A percentile compares a stretch with the other conserved stretches of the same genome.
Evolutionary conservation across 2,888 invertebrate genomes (phyloP).

Genomic region (Perizoma flavofasciatum): DNA sequence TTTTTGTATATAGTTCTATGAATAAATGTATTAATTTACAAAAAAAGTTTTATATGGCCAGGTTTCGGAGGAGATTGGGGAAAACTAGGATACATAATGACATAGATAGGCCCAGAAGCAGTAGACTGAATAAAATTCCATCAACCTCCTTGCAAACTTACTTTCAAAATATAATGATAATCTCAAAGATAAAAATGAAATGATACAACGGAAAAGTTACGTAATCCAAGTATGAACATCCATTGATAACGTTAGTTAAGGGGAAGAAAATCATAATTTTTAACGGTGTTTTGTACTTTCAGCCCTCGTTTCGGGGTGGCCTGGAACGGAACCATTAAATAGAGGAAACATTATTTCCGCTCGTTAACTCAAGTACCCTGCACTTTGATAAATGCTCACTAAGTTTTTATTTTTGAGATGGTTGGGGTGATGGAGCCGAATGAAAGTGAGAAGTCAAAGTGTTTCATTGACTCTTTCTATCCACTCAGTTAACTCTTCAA

Average conservation of each 20-base stretch:
- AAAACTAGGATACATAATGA: no score
- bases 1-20: no score
- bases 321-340: constrained; percentile 71
- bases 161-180: no score
- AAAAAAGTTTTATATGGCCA: no score
- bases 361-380: constrained; percentile 77
- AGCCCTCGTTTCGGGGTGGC: constrained; percentile 54
- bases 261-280: constrained; percentile 58
- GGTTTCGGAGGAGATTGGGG: no score
- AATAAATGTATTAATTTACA: no score
- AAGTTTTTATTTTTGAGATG: constrained; percentile 60
- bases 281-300: constrained; percentile 62
- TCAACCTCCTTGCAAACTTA: no score
- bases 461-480: constrained; percentile 27
- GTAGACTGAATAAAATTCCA: no score
- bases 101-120: no score
- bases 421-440: constrained; percentile 48
- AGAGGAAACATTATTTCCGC: constrained; percentile 80
- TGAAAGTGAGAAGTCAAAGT: constrained; percentile 26
- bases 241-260: constrained; percentile 40
- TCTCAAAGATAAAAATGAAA: not conserved
- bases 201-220: constrained; percentile 5
- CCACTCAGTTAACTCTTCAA: constrained; percentile 17
- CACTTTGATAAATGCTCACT: constrained; percentile 78
- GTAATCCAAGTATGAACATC: constrained; percentile 24